Conservation (phyloP, 2,113 vertebrate species). For the Spheniscus mendiculus region DNA sequence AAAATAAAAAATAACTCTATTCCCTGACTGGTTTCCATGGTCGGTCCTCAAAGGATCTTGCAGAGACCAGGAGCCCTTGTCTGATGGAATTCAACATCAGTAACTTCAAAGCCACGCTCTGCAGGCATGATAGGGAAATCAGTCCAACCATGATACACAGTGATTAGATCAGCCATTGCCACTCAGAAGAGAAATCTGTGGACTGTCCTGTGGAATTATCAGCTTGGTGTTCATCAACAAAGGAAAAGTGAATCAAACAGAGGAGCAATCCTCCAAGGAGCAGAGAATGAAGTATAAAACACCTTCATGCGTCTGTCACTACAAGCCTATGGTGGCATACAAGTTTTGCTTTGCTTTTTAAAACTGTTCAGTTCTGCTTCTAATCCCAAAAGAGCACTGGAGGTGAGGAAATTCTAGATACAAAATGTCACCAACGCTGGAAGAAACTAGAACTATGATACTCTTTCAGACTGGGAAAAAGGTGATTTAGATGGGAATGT, state of each 20-base stretch:
- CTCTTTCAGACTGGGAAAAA: not conserved
- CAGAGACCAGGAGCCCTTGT: constrained; percentile 34
- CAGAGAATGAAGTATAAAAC: not conserved
- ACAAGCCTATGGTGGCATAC: not conserved
- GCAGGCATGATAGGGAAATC: not conserved
- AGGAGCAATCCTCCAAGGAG: not conserved
- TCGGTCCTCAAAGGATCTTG: constrained; percentile 39
- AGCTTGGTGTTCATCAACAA: not conserved
- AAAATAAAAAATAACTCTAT: not conserved
- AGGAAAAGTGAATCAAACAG: not conserved
- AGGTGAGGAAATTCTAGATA: not conserved
- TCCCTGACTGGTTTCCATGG: constrained; percentile 25
- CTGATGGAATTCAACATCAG: constrained; percentile 50
- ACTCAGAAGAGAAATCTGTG: not conserved
- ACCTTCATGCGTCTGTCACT: rapidly evolving
- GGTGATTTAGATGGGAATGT: not conserved
- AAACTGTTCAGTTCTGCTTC: not conserved
- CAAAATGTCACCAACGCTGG: not conserved
- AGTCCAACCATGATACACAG: not conserved
- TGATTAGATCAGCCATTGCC: constrained; percentile 4
- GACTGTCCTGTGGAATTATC: not conserved
- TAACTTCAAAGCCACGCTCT: constrained; percentile 39
- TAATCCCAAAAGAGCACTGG: not conserved
- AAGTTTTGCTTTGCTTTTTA: not conserved
- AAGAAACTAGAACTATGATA: not conserved